Percentiles rank a stretch among this genome's conserved stretches.
Evolutionary conservation across 2,888 invertebrate genomes (phyloP).

Genomic region (Ennomos erosarius): DNA sequence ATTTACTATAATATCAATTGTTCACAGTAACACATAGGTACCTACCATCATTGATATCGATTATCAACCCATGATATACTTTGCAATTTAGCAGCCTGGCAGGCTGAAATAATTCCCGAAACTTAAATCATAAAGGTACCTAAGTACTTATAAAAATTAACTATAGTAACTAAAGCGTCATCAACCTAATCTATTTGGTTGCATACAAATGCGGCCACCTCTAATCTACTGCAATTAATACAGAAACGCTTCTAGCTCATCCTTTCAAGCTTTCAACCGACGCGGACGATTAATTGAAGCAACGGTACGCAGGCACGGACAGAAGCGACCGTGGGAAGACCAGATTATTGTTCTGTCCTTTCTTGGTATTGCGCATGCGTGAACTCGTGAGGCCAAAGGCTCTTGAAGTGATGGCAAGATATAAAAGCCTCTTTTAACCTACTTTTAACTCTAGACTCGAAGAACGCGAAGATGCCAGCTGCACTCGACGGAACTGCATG

Average conservation of each 20-base stretch:
- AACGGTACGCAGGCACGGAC: constrained; percentile 41
- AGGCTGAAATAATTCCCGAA: no score
- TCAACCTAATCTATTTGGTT: constrained; percentile 11
- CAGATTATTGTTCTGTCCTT: constrained; percentile 57
- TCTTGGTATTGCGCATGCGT: constrained; percentile 40
- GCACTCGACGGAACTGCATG: constrained; percentile 37
- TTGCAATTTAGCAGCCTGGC: no score
- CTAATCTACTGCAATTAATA: constrained; percentile 28
- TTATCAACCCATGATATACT: constrained; percentile 10
- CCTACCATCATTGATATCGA: constrained; percentile 49
- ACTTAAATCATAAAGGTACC: no score
- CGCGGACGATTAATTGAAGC: constrained; percentile 50
- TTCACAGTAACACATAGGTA: constrained; percentile 53
- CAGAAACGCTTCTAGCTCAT: constrained; percentile 40
- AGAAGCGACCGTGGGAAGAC: constrained; percentile 59
- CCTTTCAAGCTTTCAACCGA: no score
- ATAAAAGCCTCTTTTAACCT: constrained; percentile 55
- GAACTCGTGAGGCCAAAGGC: constrained; percentile 29
- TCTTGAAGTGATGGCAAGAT: constrained; percentile 29
- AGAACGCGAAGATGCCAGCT: constrained; percentile 42
- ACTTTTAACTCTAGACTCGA: constrained; percentile 46
- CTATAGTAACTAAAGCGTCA: constrained; percentile 14
- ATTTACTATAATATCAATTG: constrained; percentile 56
- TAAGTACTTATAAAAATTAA: no score
- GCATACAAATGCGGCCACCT: constrained; percentile 27